These are phyloP conservation scores for Cichladusa arquata DNA, from an alignment of 2,113 vertebrate species.

Conservation along the genomic window DNA sequence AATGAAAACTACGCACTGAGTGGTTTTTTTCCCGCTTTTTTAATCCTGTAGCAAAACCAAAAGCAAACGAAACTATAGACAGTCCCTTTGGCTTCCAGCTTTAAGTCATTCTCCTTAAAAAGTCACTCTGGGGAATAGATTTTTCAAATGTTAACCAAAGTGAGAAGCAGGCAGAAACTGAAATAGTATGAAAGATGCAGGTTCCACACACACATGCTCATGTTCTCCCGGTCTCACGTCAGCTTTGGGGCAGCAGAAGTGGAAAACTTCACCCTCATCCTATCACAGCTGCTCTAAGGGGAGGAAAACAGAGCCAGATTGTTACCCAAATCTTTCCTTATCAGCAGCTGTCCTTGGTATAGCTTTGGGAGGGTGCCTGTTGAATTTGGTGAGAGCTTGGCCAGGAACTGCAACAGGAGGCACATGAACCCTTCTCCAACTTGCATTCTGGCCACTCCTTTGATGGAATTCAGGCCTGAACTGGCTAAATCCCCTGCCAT, in stretches of 20 bases:
- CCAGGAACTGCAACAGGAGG: background rate
- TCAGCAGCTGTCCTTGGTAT: background rate
- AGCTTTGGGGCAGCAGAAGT: background rate
- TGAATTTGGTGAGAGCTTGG: background rate
- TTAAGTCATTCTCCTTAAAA: slow-evolving; percentile 56
- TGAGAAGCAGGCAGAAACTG: slow-evolving; percentile 44
- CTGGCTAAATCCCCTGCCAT: background rate
- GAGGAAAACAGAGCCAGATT: background rate
- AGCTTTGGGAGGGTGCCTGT: background rate
- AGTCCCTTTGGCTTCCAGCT: slow-evolving; percentile 59
- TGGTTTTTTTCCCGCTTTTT: background rate
- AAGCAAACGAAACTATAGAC: slow-evolving; percentile 39
- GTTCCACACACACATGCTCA: background rate
- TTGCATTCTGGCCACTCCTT: background rate
- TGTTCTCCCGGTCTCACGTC: background rate
- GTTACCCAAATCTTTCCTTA: background rate
- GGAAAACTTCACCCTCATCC: background rate
- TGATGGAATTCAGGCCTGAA: background rate
- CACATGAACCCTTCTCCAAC: background rate
- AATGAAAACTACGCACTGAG: slow-evolving; percentile 28
- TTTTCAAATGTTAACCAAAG: slow-evolving; percentile 66
- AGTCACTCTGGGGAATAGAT: slow-evolving; percentile 40
- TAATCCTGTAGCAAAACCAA: slow-evolving; percentile 12
- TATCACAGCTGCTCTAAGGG: background rate
- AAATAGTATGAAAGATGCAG: slow-evolving; percentile 23